Base-by-base conservation (phyloP, 2,888 invertebrate species). In the Pristionchus fissidentatus region DNA sequence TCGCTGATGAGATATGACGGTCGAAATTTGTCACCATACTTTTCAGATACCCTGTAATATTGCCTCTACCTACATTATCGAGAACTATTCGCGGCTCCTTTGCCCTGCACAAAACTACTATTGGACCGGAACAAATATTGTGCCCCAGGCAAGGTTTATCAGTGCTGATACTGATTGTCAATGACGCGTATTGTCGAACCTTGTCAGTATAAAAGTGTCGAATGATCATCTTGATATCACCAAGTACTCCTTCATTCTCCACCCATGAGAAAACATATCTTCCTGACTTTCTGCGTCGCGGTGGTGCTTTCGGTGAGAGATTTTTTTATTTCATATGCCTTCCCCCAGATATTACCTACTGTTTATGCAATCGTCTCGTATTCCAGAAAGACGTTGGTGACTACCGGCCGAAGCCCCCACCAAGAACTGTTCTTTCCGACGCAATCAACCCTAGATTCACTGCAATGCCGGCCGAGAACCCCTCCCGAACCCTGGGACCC, bases 61-160 rank as follows among this genome's bases (percentile, higher is more conserved):
- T n/a, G n/a, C n/a, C n/a, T n/a, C n/a, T n/a, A n/a, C n/a, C n/a
- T n/a, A n/a, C n/a, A n/a, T n/a, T n/a, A n/a, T n/a, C n/a, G n/a
- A n/a, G n/a, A n/a, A n/a, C n/a, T n/a, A n/a, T n/a, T n/a, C n/a
- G n/a, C n/a, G n/a, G n/a, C n/a, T n/a, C n/a, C n/a, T n/a, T n/a
- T n/a, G n/a, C n/a, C n/a, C n/a, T n/a, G n/a, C n/a, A n/a, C n/a
- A n/a, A n/a, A n/a, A n/a, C n/a, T n/a, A n/a, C n/a, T n/a, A n/a
- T n/a, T n/a, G n/a, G n/a, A 60, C 60, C 60, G 60, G 60, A 60
- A 60, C 60, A 60, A 60, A 60, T 60, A 60, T 60, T 60, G 60
- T 32, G n/a, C 29, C 60, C 32, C 13, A 10, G 60, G 60, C 32
- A 19, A 19, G 10, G 60, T 32, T 60, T 60, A 32, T n/a, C n/a